Evolutionary conservation across 2,797 vertebrate genomes (phyloP).

Genomic region (Sandelia bainsii): DNA sequence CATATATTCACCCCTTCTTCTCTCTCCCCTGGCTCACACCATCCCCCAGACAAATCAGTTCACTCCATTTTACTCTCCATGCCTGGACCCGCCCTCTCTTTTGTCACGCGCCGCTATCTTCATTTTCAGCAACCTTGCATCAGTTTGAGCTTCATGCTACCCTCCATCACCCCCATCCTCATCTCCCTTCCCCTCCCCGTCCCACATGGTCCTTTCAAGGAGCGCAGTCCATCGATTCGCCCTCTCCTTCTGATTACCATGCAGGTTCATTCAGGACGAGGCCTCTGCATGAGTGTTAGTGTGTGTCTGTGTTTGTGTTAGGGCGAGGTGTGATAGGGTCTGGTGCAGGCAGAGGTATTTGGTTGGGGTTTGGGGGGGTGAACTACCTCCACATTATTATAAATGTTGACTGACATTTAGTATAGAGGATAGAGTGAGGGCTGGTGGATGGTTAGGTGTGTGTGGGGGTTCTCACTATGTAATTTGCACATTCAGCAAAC

Average conservation of each 20-base stretch:
- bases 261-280: slow-evolving; percentile 63
- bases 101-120: slow-evolving; percentile 68
- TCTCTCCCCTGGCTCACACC: slow-evolving; percentile 32
- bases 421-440: slow-evolving; percentile 42
- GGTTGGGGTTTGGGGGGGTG: background rate
- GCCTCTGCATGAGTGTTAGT: slow-evolving; percentile 17
- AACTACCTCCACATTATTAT: slow-evolving; percentile 32
- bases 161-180: slow-evolving; percentile 6
- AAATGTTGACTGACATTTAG: slow-evolving; percentile 48
- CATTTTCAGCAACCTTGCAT: slow-evolving; percentile 72
- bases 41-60: slow-evolving; percentile 72
- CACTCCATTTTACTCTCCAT: slow-evolving; percentile 37
- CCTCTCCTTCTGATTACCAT: slow-evolving; percentile 65
- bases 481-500: slow-evolving; percentile 65
- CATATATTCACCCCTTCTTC: slow-evolving; percentile 39
- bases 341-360: slow-evolving; percentile 39
- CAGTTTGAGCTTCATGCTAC: slow-evolving; percentile 48
- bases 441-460: background rate
- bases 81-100: slow-evolving; percentile 63
- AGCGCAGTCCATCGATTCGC: slow-evolving; percentile 56
- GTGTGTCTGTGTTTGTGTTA: background rate
- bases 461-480: background rate
- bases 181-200: background rate
- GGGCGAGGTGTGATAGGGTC: slow-evolving; percentile 20
- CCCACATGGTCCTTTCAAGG: slow-evolving; percentile 51